Evolutionary conservation across 2,888 invertebrate species (phyloP), one percentile per base, ranked within the genome.

Genomic region (Drosophila peninsularis): DNA sequence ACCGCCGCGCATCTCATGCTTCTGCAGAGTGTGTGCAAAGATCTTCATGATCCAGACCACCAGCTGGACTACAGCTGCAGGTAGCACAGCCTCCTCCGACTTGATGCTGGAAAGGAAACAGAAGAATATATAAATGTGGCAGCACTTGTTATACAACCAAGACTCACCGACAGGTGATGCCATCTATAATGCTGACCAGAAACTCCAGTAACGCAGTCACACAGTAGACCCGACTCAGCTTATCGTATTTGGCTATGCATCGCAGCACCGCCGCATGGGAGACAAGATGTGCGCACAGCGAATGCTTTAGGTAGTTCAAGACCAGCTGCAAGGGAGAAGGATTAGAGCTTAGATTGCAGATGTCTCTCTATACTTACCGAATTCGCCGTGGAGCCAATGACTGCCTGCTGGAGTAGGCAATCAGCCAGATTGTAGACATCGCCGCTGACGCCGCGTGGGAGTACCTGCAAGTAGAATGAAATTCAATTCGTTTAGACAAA

Each of bases 341-440:
- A 1, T 64, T 34, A 56, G 14, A 14, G 0, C 21, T 36, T 13
- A 0, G 13, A 3, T 11, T 3, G 13, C 1, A 11, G 6, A 2
- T 10, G 4, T 9, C 30, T 0, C 11, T 10, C 11, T 0, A 1
- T 21, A 71, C 82, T 76, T 69, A 92, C 92, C 62, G 91, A 90
- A 93, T 98, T 98, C 0, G 98, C 98, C 30, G 97, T 97, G 32
- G 97, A 96, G 32, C 98, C 98, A 41, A 98, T 97, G 84, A 98
- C 94, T 0, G 98, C 98, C 93, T 98, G 98, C 90, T 98, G 97
- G 24, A 98, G 94, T 80, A 99, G 96, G 90, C 98, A 97, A 91
- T 98, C 98, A 45, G 98, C 97, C 81, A 98, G 93, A 93, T 97
- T 97, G 91, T 97, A 97, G n/a, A 97, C 95, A 93, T 97, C 97